phyloP scores from a whole-genome alignment of 2,797 vertebrate species.

The Tachyglossus aculeatus region DNA sequence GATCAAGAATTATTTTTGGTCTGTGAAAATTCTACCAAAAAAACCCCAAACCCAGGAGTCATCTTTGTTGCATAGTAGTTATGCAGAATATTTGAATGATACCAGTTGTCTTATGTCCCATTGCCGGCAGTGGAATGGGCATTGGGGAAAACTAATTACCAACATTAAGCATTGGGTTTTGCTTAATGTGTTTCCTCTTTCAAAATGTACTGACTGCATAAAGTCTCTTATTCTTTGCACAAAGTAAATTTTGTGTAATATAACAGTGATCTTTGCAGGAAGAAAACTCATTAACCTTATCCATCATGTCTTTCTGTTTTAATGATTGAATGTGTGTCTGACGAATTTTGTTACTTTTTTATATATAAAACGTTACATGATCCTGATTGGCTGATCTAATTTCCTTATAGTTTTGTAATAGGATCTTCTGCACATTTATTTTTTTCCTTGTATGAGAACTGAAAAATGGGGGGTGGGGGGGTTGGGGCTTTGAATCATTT shows the following conservation, averaged over 20 bases:
- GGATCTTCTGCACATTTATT: slow-evolving; percentile 36
- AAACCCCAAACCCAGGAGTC: slow-evolving; percentile 31
- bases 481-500: neutral
- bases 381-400: neutral
- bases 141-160: neutral
- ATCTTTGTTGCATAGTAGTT: slow-evolving; percentile 22
- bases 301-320: slow-evolving; percentile 16
- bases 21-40: slow-evolving; percentile 37
- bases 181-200: neutral
- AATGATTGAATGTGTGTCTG: neutral
- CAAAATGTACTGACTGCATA: slow-evolving; percentile 18
- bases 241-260: slow-evolving; percentile 35
- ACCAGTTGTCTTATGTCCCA: slow-evolving; percentile 5
- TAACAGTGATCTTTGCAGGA: neutral
- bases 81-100: neutral
- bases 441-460: slow-evolving; percentile 30
- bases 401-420: slow-evolving; percentile 13
- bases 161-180: neutral
- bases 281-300: neutral
- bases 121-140: slow-evolving; percentile 42
- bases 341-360: slow-evolving; percentile 30
- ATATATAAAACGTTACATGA: slow-evolving; percentile 34
- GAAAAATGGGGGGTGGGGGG: slow-evolving; percentile 36
- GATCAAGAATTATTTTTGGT: slow-evolving; percentile 17
- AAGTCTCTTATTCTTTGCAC: slow-evolving; percentile 48